phyloP scores from a whole-genome alignment of 2,888 invertebrate species.

The Diarsia dahlii region DNA sequence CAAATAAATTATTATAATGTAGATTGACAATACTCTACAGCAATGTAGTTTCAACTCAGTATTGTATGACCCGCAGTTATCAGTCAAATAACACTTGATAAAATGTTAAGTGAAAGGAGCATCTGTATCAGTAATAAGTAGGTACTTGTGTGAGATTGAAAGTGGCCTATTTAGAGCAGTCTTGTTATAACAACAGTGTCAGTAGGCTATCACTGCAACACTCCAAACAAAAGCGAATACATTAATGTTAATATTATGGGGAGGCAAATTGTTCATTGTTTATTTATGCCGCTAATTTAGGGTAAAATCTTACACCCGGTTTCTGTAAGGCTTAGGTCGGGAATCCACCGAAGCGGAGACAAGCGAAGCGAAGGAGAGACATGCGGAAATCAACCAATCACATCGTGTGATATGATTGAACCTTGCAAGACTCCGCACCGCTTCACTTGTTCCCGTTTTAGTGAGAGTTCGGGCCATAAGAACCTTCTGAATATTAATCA shows the following conservation, averaged over 20 bases:
- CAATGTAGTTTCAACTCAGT: neutral
- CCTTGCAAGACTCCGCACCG: too few relatives aligned
- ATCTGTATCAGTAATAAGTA: slow-evolving; percentile 1
- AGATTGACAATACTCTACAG: neutral
- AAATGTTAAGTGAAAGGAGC: slow-evolving; percentile 16
- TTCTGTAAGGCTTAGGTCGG: slow-evolving; percentile 6
- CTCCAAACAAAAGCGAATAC: slow-evolving; percentile 75
- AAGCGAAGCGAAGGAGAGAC: too few relatives aligned
- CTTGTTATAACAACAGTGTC: slow-evolving; percentile 71
- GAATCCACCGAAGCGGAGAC: neutral
- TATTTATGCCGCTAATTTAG: slow-evolving; percentile 31
- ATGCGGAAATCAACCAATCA: too few relatives aligned
- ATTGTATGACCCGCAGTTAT: slow-evolving; percentile 19
- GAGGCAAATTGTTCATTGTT: slow-evolving; percentile 51
- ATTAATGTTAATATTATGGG: slow-evolving; percentile 64
- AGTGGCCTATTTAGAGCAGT: slow-evolving; percentile 63
- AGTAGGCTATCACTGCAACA: slow-evolving; percentile 74
- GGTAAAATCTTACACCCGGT: slow-evolving; percentile 25
- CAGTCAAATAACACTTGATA: slow-evolving; percentile 23
- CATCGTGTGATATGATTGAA: too few relatives aligned
- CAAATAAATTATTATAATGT: neutral
- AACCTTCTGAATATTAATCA: too few relatives aligned
- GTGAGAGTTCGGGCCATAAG: too few relatives aligned
- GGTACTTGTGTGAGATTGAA: slow-evolving; percentile 22
- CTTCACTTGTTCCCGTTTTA: too few relatives aligned